These are phyloP conservation scores for Cassiopea andromeda DNA, from an alignment of 30 jellyfish, hydroid and myxozoan genomes.

Conservation along the genomic window DNA sequence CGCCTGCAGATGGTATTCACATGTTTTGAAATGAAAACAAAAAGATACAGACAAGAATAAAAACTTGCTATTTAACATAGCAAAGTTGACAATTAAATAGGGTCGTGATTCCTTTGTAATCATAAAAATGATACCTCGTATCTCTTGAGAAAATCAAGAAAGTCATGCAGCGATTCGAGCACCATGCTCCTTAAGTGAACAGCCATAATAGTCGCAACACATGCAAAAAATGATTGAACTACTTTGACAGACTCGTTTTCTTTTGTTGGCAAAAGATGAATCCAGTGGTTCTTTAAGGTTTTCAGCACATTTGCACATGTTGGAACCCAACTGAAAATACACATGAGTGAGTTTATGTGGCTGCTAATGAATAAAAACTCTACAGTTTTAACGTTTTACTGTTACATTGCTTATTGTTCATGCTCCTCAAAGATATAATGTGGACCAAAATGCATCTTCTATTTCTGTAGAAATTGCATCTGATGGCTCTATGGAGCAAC, in stretches of 20 bases:
- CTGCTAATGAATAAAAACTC: too few relatives aligned
- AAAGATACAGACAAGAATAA: not conserved
- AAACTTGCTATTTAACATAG: not conserved
- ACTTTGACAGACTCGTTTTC: constrained; percentile 67
- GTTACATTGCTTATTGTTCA: too few relatives aligned
- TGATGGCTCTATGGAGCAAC: too few relatives aligned
- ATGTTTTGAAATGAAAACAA: too few relatives aligned
- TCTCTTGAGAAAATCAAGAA: constrained; percentile 54
- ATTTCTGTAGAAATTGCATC: too few relatives aligned
- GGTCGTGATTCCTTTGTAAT: not conserved
- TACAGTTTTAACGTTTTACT: too few relatives aligned
- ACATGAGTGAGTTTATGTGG: too few relatives aligned
- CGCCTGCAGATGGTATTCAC: too few relatives aligned
- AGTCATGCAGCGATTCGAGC: constrained; percentile 75
- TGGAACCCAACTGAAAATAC: constrained; percentile 95
- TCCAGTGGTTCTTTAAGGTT: constrained; percentile 80
- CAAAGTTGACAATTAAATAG: not conserved
- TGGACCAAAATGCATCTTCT: too few relatives aligned
- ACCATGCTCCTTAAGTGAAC: constrained; percentile 92
- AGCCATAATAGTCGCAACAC: constrained; percentile 93
- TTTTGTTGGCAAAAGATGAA: constrained; percentile 76
- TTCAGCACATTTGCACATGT: constrained; percentile 80
- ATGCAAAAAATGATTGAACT: constrained; percentile 86
- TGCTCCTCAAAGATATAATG: too few relatives aligned
- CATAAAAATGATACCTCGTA: constrained; percentile 58